Conservation (phyloP, 2,797 vertebrate species). For the Esox lucius region DNA sequence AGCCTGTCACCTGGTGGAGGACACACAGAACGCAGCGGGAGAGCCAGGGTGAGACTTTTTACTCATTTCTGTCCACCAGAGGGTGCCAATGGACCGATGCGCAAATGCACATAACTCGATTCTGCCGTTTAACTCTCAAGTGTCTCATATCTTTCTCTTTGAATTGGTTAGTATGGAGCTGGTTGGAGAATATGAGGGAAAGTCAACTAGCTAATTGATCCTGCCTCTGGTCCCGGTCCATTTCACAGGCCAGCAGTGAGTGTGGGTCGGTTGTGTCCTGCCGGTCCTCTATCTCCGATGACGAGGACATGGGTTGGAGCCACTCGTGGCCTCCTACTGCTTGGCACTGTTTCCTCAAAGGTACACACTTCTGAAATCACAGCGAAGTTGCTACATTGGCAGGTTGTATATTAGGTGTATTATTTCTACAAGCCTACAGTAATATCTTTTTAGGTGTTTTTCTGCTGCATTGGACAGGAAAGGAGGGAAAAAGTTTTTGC, state of each 20-base stretch:
- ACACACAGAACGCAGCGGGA: constrained; percentile 75
- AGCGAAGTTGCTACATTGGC: no score
- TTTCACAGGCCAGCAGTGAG: constrained; percentile 84
- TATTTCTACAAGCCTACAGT: no score
- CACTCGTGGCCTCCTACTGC: constrained; percentile 93
- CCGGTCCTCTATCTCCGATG: constrained; percentile 87
- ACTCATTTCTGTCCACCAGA: background rate
- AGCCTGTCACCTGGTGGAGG: constrained; percentile 75
- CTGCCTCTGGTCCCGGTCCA: background rate
- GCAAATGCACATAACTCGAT: background rate
- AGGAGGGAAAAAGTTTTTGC: no score
- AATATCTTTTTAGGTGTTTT: no score
- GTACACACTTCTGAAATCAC: constrained; percentile 58
- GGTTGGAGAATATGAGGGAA: background rate
- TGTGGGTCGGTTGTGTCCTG: constrained; percentile 91
- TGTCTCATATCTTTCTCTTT: background rate
- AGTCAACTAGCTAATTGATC: background rate
- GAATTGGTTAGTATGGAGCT: background rate
- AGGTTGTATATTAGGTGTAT: no score
- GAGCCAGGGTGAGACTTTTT: constrained; percentile 63
- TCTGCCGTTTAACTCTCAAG: background rate
- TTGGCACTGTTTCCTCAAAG: constrained; percentile 98
- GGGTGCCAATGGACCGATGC: background rate
- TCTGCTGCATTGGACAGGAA: no score
- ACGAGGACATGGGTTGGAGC: constrained; percentile 96